Percentiles rank a stretch among this genome's conserved stretches.
These are phyloP conservation scores for Ridgeia piscesae DNA, from an alignment of 1,140 invertebrate genomes.

Conservation along the genomic window DNA sequence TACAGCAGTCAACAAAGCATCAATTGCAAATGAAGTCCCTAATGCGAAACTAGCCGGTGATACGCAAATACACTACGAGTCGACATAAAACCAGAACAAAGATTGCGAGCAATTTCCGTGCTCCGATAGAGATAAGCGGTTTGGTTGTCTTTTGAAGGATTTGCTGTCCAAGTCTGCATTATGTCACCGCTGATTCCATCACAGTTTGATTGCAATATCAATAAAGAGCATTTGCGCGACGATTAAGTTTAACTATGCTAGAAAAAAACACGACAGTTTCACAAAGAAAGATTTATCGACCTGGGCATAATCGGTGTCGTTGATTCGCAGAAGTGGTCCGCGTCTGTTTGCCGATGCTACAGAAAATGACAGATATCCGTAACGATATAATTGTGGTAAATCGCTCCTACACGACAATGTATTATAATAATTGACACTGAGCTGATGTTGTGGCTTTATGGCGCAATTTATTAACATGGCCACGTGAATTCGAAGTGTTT, in stretches of 20 bases:
- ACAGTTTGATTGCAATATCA: neutral
- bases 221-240: neutral
- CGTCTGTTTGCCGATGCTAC: neutral
- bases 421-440: neutral
- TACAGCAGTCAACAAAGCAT: neutral
- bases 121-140: neutral
- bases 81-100: neutral
- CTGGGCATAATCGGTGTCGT: neutral
- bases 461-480: neutral
- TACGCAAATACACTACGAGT: neutral
- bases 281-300: neutral
- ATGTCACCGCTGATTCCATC: neutral
- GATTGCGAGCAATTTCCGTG: neutral
- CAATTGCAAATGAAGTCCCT: neutral
- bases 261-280: neutral
- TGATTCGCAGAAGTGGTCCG: neutral
- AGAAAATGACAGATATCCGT: neutral
- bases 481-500: neutral
- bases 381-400: neutral
- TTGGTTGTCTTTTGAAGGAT: neutral
- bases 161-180: neutral
- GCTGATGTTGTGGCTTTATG: neutral
- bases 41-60: neutral
- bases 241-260: neutral
- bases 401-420: neutral